These are phyloP conservation scores for Oxygymnocypris stewartii DNA, from an alignment of 2,113 vertebrate genomes.

Conservation along the genomic window DNA sequence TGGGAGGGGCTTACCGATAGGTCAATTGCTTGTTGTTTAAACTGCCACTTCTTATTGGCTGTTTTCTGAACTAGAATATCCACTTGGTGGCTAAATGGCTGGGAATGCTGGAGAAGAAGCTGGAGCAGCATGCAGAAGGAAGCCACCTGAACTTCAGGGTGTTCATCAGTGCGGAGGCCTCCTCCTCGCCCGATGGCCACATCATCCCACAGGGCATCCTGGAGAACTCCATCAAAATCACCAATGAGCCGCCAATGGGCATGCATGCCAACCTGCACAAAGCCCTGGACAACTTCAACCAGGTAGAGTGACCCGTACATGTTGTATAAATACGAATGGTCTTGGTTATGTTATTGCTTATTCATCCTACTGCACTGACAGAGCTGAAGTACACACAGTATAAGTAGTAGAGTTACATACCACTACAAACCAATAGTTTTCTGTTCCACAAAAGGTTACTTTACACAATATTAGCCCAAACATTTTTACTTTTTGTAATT, in stretches of 20 bases:
- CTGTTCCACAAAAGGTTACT: too few species aligned
- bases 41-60: not conserved
- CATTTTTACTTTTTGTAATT: not conserved
- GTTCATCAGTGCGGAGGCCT: slow-evolving; percentile 91
- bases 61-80: slow-evolving; percentile 80
- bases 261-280: slow-evolving; percentile 95
- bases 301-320: slow-evolving; percentile 73
- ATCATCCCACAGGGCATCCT: slow-evolving; percentile 94
- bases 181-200: slow-evolving; percentile 80
- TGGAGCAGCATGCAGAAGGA: slow-evolving; percentile 81
- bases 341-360: not conserved
- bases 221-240: slow-evolving; percentile 93
- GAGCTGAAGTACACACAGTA: not conserved
- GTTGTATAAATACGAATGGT: not conserved
- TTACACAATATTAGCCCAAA: not conserved
- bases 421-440: too few species aligned
- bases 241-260: slow-evolving; percentile 86
- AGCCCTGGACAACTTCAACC: slow-evolving; percentile 93
- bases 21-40: not conserved
- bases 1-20: too few species aligned
- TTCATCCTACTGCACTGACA: not conserved
- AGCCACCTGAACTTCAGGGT: slow-evolving; percentile 83
- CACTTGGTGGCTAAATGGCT: slow-evolving; percentile 94
- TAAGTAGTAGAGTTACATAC: not conserved
- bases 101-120: slow-evolving; percentile 85